These are phyloP conservation scores for Fulica atra DNA, from an alignment of 2,113 vertebrate species.

Conservation along the genomic window DNA sequence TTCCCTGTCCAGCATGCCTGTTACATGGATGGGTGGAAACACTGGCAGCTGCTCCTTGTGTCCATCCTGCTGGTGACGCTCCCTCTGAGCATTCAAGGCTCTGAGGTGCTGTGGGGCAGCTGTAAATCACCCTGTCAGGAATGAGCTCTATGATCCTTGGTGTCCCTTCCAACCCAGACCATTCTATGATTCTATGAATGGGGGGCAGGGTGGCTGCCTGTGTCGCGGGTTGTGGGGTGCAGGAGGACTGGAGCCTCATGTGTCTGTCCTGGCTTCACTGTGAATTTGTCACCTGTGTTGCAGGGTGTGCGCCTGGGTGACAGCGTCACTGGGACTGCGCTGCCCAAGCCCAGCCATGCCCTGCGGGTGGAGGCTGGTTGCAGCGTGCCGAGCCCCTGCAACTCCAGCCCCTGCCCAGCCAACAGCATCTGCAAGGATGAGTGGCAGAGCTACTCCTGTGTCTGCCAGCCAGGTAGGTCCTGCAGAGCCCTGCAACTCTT, in stretches of 20 bases:
- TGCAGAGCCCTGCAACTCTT: not conserved
- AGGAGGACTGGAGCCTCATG: accelerated
- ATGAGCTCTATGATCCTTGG: too few species aligned
- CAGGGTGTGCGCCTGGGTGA: conserved; percentile 94
- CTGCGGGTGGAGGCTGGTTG: conserved; percentile 92
- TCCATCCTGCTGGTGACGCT: not conserved
- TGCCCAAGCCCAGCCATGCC: conserved; percentile 85
- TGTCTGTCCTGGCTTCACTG: not conserved
- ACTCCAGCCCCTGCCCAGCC: conserved; percentile 87
- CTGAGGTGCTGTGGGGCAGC: not conserved
- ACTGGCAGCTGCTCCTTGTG: not conserved
- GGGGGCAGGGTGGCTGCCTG: not conserved
- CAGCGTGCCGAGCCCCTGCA: conserved; percentile 82
- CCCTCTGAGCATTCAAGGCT: not conserved
- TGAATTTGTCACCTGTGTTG: conserved; percentile 27
- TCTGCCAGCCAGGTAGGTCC: conserved; percentile 88
- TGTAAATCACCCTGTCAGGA: not conserved
- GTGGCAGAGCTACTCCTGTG: conserved; percentile 90
- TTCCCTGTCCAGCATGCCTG: not conserved
- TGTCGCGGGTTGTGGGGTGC: not conserved
- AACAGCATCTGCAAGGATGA: conserved; percentile 88
- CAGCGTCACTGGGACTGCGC: conserved; percentile 76
- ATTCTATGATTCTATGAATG: too few species aligned
- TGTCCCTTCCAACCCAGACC: too few species aligned
- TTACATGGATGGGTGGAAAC: not conserved